Evolutionary conservation across 2,113 vertebrate genomes (phyloP).

Genomic region (Prietella phreatophila): DNA sequence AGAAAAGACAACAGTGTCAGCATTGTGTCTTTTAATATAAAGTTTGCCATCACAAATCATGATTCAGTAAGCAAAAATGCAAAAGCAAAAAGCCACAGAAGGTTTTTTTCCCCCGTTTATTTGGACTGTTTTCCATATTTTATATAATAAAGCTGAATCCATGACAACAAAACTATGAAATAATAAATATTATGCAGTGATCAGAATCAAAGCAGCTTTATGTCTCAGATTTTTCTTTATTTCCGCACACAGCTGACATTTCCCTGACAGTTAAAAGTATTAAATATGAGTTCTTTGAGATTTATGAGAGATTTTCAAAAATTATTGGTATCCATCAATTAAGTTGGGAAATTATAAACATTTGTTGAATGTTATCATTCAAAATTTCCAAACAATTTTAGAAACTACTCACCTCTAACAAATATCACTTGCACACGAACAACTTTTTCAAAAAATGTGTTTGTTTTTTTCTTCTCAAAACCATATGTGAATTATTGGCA

Average conservation of each 20-base stretch:
- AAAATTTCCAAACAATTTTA: neutral
- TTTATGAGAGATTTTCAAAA: neutral
- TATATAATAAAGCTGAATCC: neutral
- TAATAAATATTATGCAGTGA: neutral
- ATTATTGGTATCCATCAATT: neutral
- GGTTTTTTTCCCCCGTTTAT: neutral
- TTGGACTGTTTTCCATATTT: neutral
- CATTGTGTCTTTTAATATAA: neutral
- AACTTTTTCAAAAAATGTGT: neutral
- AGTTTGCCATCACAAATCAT: neutral
- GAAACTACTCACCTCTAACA: neutral
- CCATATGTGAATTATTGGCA: neutral
- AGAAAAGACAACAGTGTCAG: constrained; percentile 15
- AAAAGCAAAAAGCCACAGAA: too few species aligned
- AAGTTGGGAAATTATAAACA: neutral
- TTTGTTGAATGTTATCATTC: neutral
- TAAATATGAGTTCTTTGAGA: neutral
- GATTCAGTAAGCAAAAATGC: neutral
- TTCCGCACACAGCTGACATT: neutral
- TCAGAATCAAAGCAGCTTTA: neutral
- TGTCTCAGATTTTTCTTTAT: neutral
- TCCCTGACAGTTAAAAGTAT: neutral
- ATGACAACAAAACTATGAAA: neutral
- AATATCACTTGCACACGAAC: neutral
- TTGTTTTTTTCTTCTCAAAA: neutral